Conservation (phyloP, 2,113 vertebrate genomes). For the Sylvietta virens region DNA sequence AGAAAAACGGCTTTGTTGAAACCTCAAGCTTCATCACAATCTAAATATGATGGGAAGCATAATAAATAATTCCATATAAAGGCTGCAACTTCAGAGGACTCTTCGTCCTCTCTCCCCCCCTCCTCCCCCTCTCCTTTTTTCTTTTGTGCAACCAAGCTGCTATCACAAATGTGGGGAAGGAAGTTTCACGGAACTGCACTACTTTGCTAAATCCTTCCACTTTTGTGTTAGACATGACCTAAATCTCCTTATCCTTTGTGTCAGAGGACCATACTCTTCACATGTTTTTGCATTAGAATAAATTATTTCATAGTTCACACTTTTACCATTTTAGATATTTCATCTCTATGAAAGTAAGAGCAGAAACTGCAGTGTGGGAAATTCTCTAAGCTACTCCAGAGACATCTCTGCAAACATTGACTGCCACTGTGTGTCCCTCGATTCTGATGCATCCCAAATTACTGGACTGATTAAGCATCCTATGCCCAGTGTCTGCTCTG, state of each 20-base stretch:
- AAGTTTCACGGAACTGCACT: neutral
- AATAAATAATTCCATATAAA: neutral
- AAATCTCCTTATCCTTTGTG: neutral
- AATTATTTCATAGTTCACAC: neutral
- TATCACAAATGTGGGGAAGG: neutral
- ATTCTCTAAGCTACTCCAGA: neutral
- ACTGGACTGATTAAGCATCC: neutral
- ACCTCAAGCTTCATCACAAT: neutral
- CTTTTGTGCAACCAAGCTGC: neutral
- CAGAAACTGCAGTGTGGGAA: neutral
- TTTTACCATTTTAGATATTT: neutral
- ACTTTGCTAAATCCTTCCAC: neutral
- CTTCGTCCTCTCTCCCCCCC: neutral
- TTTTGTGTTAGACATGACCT: neutral
- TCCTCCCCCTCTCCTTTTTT: rapidly evolving
- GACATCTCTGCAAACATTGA: neutral
- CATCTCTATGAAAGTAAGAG: neutral
- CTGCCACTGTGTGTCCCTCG: rapidly evolving
- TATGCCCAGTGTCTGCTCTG: neutral
- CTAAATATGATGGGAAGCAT: neutral
- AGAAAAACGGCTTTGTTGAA: neutral
- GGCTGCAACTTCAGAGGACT: neutral
- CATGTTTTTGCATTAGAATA: neutral
- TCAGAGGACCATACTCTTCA: neutral
- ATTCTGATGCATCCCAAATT: neutral